Base-by-base conservation (phyloP, 2,113 vertebrate species). In the Pionites leucogaster region DNA sequence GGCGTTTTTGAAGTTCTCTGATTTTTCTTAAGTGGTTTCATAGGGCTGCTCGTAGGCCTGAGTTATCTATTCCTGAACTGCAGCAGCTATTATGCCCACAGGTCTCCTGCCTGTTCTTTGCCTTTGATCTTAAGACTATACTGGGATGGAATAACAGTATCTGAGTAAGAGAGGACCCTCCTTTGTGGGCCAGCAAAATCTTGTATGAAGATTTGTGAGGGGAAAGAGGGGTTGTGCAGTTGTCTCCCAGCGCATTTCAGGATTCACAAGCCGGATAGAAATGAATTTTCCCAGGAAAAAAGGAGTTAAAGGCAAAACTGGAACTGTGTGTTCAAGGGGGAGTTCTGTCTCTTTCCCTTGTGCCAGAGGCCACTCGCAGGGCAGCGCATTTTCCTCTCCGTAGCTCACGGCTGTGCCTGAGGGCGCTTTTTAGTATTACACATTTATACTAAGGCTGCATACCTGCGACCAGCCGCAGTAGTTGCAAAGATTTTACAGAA, bases 371-470 rank as follows among this genome's bases (percentile, higher is more conserved):
- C 68, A 72, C 42, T 95, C 33, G 19, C 6, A 64, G 35, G 37
- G 42, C 37, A 35, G 8, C 4, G 12, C 24, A 3, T 17, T 94
- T 77, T 84, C 64, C 39, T 86, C n/a, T 42, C 20, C 2, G 2
- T 57, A 83, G 52, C 90, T 88, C 23, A 75, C 47, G 82, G 88
- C 65, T 88, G 6, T 84, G 92, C 90, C 76, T 57, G 52, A 44
- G 79, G 72, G 76, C 19, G 71, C 47, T 35, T 71, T 90, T 88
- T 84, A 88, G 55, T 69, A 19, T 52, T 86, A 81, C 8, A 72
- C 31, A 14, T 90, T 92, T 88, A 31, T 47, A 37, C 42, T 39
- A 15, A 81, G 50, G 42, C 75, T 91, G 53, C 50, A 63, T 67
- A 63, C 59, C 82, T 90, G 87, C 92, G 83, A 46, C 47, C 19